Percentiles rank a stretch among this genome's conserved stretches.
Evolutionary conservation across 2,113 vertebrate species (phyloP).

Genomic region (Phalacrocorax pelagicus): DNA sequence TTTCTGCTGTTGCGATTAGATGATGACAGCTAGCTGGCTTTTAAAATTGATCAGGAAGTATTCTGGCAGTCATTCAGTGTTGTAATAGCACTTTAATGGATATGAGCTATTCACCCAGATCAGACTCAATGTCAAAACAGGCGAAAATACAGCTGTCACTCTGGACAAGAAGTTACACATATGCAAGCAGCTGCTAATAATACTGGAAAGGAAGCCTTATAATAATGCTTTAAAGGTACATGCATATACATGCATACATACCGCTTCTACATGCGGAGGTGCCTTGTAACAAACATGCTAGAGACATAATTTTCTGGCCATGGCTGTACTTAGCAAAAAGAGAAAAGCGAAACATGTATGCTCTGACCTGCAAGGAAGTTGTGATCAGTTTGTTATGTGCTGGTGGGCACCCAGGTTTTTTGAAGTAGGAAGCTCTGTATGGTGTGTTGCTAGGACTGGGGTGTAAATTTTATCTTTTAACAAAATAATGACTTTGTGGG

Average conservation of each 20-base stretch:
- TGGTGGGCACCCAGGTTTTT: background rate
- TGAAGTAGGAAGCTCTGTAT: background rate
- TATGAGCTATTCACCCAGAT: slow-evolving; percentile 89
- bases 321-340: background rate
- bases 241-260: background rate
- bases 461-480: background rate
- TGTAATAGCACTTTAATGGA: slow-evolving; percentile 90
- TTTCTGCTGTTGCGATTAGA: slow-evolving; percentile 84
- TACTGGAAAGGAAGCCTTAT: slow-evolving; percentile 68
- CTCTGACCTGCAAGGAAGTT: background rate
- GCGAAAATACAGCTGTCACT: slow-evolving; percentile 88
- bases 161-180: slow-evolving; percentile 82
- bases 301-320: background rate
- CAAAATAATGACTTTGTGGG: background rate
- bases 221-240: slow-evolving; percentile 67
- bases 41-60: slow-evolving; percentile 91
- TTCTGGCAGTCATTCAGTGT: slow-evolving; percentile 87
- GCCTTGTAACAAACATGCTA: background rate
- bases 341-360: background rate
- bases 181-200: slow-evolving; percentile 82
- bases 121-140: slow-evolving; percentile 89
- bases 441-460: background rate
- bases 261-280: background rate
- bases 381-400: background rate
- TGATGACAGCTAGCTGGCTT: slow-evolving; percentile 89